These are phyloP conservation scores for Amblyjoppa proteus DNA, from an alignment of 2,888 invertebrate species.

Conservation along the genomic window DNA sequence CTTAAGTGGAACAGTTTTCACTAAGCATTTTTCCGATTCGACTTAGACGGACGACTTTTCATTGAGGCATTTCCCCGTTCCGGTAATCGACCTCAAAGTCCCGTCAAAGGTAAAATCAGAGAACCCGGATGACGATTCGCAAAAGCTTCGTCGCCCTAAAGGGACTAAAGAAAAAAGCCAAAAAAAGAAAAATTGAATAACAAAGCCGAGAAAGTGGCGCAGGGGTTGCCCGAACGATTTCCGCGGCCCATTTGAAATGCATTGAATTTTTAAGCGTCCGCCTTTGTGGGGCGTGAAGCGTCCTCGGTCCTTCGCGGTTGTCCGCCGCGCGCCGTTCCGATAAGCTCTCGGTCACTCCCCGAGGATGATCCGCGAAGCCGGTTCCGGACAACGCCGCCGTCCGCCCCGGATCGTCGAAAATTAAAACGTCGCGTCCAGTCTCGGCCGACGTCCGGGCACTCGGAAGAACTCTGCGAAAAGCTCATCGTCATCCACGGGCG, in stretches of 20 bases:
- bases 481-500: constrained; percentile 1
- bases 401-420: constrained; percentile 46
- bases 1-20: too few relatives aligned
- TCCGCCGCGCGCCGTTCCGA: constrained; percentile 65
- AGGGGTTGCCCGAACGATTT: constrained; percentile 76
- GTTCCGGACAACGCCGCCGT: constrained; percentile 29
- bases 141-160: neutral
- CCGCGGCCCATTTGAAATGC: constrained; percentile 83
- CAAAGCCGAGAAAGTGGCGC: constrained; percentile 56
- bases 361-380: constrained; percentile 38
- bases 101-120: constrained; percentile 17
- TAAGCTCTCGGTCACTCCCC: constrained; percentile 64
- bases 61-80: neutral
- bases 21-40: too few relatives aligned
- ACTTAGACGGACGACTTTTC: neutral
- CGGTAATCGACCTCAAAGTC: constrained; percentile 1
- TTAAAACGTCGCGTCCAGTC: constrained; percentile 47
- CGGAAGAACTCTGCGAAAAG: neutral
- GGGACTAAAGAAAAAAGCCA: neutral
- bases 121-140: constrained; percentile 19
- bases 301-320: constrained; percentile 63
- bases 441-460: neutral
- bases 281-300: constrained; percentile 74
- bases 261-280: constrained; percentile 84
- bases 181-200: constrained; percentile 36